Conservation (phyloP, 2,113 vertebrate genomes). For the Lota lota region DNA sequence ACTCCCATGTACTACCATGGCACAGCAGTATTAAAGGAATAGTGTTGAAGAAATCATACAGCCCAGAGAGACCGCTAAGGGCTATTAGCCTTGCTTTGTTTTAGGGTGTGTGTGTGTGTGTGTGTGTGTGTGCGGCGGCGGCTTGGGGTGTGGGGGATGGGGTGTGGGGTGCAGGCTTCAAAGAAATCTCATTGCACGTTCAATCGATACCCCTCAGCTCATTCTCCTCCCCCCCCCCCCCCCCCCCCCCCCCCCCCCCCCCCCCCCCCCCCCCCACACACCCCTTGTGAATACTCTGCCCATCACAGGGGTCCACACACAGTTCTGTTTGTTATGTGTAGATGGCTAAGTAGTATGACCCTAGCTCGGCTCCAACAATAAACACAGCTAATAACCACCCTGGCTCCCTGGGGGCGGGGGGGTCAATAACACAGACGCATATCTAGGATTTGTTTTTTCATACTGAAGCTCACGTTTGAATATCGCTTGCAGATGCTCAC, state of each 20-base stretch:
- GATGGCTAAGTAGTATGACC: slow-evolving; percentile 50
- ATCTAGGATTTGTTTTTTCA: background rate
- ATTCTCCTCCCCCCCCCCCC: background rate
- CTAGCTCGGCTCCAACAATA: slow-evolving; percentile 35
- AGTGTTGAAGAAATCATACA: background rate
- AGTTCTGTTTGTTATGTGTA: slow-evolving; percentile 18
- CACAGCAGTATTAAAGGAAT: background rate
- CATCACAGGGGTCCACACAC: background rate
- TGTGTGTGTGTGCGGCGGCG: too few species aligned
- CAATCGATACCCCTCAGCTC: slow-evolving; percentile 7
- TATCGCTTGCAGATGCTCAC: too few species aligned
- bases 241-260: background rate
- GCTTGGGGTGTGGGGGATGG: too few species aligned
- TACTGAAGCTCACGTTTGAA: background rate
- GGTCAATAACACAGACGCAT: slow-evolving; percentile 36
- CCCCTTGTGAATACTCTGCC: background rate
- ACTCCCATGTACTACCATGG: too few species aligned
- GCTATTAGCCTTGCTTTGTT: too few species aligned
- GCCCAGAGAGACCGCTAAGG: too few species aligned
- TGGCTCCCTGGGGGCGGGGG: slow-evolving; percentile 28
- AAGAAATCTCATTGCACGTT: background rate
- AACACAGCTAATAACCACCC: slow-evolving; percentile 45
- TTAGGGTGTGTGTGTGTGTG: too few species aligned
- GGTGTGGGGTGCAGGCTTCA: background rate
- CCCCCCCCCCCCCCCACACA: background rate